Conservation (phyloP, 2,888 invertebrate genomes). For the Fabriciana adippe region DNA sequence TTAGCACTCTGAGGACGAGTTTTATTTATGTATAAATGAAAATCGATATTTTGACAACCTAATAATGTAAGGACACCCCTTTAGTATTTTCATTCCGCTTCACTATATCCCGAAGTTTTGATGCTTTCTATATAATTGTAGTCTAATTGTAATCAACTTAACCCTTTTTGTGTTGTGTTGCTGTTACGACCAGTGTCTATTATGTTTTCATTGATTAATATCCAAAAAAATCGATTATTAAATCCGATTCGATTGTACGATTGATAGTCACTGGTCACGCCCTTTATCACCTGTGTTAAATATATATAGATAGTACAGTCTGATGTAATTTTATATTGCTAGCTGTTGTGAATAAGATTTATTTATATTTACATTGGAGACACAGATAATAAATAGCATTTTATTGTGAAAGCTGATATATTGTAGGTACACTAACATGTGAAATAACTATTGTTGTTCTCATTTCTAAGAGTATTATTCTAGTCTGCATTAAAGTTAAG, state of each 20-base stretch:
- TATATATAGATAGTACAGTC: constrained; percentile 58
- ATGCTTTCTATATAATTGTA: constrained; percentile 44
- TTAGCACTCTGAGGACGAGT: constrained; percentile 79
- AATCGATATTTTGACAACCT: constrained; percentile 46
- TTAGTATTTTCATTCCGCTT: constrained; percentile 38
- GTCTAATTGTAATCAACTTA: constrained; percentile 35
- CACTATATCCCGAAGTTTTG: constrained; percentile 42
- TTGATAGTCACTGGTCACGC: constrained; percentile 50
- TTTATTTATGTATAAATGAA: constrained; percentile 55
- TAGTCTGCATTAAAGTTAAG: constrained; percentile 83
- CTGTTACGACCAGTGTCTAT: constrained; percentile 41
- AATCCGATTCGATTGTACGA: background rate
- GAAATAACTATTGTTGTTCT: constrained; percentile 82
- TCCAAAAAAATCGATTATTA: background rate
- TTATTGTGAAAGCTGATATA: constrained; percentile 78
- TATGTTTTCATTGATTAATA: constrained; percentile 13
- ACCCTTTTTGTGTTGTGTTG: constrained; percentile 32
- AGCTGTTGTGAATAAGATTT: constrained; percentile 82
- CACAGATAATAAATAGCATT: constrained; percentile 80
- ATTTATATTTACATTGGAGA: constrained; percentile 80
- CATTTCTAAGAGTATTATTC: constrained; percentile 83
- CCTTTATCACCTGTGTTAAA: constrained; percentile 42
- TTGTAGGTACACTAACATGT: constrained; percentile 79
- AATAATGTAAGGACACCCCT: constrained; percentile 36
- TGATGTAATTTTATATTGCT: constrained; percentile 81